Evolutionary conservation across 2,113 vertebrate species (phyloP), one percentile per base, ranked within the genome.

Genomic region (Malurus melanocephalus): DNA sequence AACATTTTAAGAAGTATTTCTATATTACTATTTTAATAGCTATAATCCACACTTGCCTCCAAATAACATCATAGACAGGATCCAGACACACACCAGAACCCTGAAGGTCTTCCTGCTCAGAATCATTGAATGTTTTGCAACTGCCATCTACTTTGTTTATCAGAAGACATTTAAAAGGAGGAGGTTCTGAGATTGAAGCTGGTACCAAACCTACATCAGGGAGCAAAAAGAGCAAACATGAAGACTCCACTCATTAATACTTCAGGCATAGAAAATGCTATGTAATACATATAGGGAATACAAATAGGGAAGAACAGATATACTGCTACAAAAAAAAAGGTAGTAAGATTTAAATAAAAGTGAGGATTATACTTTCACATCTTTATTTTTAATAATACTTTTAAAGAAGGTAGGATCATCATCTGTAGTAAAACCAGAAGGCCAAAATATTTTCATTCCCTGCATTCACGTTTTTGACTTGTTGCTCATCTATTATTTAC

Each of bases 141-240:
- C 99, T 99, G 89, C 99, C 99, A 93, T 99, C 99, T 91, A 99
- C 97, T 98, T 99, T 99, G 97, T 99, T 99, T 96, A 99, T 99
- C 64, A 99, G 97, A 92, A 99, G 98, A 89, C 99, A 99, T 95
- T 99, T 99, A 96, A 99, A 99, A 67, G 99, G 99, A 94, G 99
- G 98, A 16, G 99, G 99, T 94, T 99, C 99, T 60, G 98, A 98
- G 90, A 98, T 97, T 51, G 98, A 99, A 85, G 99, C 98, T 92
- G 99, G 99, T 76, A 99, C 98, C 56, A 99, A 97, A 85, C 99
- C 99, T 98, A 92, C 11, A 91, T 60, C 13, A 77, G 15, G 17
- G n/a, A 73, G 15, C 23, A 77, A 21, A 61, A 94, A 89, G 21
- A 87, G 32, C 14, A 79, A 48, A 68, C 24, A 77, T 56, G 20